Evolutionary conservation across 2,888 invertebrate species (phyloP).

Genomic region (Chrysomela aeneicollis): DNA sequence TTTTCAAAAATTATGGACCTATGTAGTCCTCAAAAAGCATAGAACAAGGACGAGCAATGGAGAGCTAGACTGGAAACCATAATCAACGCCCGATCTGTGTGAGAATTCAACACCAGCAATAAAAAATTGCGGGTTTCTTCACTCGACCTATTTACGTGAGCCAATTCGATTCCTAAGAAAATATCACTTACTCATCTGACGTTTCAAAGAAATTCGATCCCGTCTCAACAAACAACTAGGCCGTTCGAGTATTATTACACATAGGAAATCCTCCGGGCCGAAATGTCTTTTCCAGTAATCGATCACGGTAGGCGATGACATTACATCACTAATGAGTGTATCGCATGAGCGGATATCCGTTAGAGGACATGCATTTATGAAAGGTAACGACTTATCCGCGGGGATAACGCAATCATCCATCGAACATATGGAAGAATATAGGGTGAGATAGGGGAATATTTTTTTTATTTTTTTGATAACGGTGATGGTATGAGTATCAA

Average conservation of each 20-base stretch:
- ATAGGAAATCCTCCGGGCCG: neutral
- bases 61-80: no score
- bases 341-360: slow-evolving; percentile 3
- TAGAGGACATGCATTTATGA: neutral
- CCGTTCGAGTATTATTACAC: neutral
- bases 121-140: no score
- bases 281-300: neutral
- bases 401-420: neutral
- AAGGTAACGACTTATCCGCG: neutral
- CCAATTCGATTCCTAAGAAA: no score
- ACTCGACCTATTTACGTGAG: no score
- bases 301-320: neutral
- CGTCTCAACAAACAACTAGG: neutral
- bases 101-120: no score
- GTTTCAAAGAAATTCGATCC: neutral
- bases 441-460: neutral
- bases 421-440: neutral
- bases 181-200: neutral
- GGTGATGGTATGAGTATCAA: no score
- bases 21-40: no score
- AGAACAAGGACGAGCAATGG: no score
- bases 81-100: no score
- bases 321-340: slow-evolving; percentile 1
- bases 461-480: no score
- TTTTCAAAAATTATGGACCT: no score